Conservation (phyloP, 2,888 invertebrate species). For the Epinotia ramella region DNA sequence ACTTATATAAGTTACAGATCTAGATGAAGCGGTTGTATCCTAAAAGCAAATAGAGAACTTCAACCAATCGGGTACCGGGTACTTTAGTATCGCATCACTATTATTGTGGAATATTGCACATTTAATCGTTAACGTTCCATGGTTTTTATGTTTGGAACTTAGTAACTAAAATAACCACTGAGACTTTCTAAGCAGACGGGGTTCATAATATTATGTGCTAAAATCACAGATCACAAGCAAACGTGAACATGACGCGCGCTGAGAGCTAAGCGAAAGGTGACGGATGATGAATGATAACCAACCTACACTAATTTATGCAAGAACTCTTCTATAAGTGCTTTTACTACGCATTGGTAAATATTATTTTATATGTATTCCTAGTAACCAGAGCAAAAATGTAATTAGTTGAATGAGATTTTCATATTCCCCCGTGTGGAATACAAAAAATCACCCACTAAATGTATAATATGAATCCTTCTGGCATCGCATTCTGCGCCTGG, state of each 20-base stretch:
- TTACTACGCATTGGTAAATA: conserved; percentile 53
- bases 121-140: conserved; percentile 56
- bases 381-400: conserved; percentile 64
- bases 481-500: conserved; percentile 72
- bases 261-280: conserved; percentile 70
- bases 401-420: conserved; percentile 82
- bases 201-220: conserved; percentile 61
- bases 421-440: conserved; percentile 72
- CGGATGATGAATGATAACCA: conserved; percentile 68
- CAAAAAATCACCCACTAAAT: conserved; percentile 83
- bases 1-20: conserved; percentile 84
- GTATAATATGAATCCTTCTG: conserved; percentile 65
- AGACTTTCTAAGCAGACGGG: conserved; percentile 54
- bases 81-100: conserved; percentile 44
- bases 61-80: conserved; percentile 61
- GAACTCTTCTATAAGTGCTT: conserved; percentile 52
- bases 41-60: conserved; percentile 80
- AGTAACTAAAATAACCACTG: conserved; percentile 71
- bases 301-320: conserved; percentile 60
- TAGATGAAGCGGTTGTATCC: conserved; percentile 80
- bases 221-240: conserved; percentile 81
- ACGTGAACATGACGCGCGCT: conserved; percentile 70
- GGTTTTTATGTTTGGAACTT: conserved; percentile 63
- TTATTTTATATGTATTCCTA: conserved; percentile 50
- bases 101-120: conserved; percentile 53